A percentile compares a stretch with the other conserved stretches of the same genome.
phyloP scores from a whole-genome alignment of 2,888 invertebrate species.

The Galerucella calmariensis region DNA sequence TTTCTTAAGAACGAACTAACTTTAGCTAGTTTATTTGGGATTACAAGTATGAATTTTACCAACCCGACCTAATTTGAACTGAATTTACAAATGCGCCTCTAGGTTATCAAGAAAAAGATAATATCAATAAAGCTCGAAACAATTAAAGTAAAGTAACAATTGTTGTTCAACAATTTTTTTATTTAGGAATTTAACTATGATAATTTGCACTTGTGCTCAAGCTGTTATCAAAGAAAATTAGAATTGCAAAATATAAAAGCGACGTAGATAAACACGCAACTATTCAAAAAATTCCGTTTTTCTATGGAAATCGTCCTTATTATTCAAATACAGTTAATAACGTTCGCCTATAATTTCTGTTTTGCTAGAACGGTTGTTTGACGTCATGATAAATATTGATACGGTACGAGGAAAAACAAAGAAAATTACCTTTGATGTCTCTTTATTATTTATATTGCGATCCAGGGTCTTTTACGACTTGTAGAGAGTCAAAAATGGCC shows the following conservation, averaged over 20 bases:
- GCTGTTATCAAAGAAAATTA: constrained; percentile 43
- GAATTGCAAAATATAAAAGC: constrained; percentile 44
- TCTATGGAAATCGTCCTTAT: constrained; percentile 43
- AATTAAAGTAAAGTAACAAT: constrained; percentile 20
- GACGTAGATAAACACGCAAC: constrained; percentile 37
- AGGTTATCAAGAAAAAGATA: constrained; percentile 1
- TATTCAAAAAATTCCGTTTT: constrained; percentile 46
- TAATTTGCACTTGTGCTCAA: constrained; percentile 38
- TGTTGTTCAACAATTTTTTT: constrained; percentile 28
- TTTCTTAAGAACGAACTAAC: too few species aligned
- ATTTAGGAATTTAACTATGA: constrained; percentile 36
- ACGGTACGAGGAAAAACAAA: not conserved
- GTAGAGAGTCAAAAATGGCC: too few species aligned
- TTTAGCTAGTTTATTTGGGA: too few species aligned
- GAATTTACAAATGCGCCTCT: not conserved
- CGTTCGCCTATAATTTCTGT: constrained; percentile 34
- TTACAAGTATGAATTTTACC: too few species aligned
- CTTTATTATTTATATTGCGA: too few species aligned
- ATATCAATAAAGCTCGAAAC: not conserved
- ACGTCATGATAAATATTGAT: not conserved
- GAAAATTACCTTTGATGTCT: not conserved
- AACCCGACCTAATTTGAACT: not conserved
- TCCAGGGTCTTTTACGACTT: too few species aligned
- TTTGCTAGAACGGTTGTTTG: constrained; percentile 17
- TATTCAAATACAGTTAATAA: constrained; percentile 46